A percentile compares a stretch with the other conserved stretches of the same genome.
phyloP scores from a whole-genome alignment of 2,113 vertebrate species.

The Psilopogon haemacephalus region DNA sequence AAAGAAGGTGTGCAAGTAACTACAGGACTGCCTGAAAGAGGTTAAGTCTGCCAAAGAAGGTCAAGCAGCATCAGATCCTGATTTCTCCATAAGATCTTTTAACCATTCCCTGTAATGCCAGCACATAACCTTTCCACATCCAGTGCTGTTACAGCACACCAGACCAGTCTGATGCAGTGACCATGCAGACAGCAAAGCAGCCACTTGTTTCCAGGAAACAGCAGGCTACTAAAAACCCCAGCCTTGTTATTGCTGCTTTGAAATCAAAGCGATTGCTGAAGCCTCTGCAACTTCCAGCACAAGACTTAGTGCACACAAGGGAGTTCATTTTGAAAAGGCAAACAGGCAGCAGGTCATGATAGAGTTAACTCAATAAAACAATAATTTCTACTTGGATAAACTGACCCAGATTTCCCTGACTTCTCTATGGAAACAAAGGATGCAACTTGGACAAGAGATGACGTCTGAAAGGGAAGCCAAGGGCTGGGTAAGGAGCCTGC shows the following conservation, averaged over 20 bases:
- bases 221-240: conserved; percentile 8
- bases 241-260: conserved; percentile 43
- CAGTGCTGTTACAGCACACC: conserved; percentile 4
- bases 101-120: conserved; percentile 16
- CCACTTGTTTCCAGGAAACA: conserved; percentile 40
- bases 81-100: conserved; percentile 36
- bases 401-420: conserved; percentile 77
- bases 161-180: not conserved
- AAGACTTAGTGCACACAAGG: conserved; percentile 34
- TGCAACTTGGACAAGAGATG: conserved; percentile 37
- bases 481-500: not conserved
- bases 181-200: conserved; percentile 31
- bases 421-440: conserved; percentile 63
- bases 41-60: conserved; percentile 15
- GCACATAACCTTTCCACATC: conserved; percentile 4
- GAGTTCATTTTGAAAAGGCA: conserved; percentile 51
- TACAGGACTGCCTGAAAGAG: not conserved
- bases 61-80: conserved; percentile 44
- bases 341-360: conserved; percentile 62
- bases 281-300: conserved; percentile 39
- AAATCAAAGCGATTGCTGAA: conserved; percentile 49
- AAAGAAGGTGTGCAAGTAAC: not conserved
- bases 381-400: conserved; percentile 80
- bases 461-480: conserved; percentile 17
- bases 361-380: conserved; percentile 78